Evolutionary conservation across 2,113 vertebrate species (phyloP).

Genomic region (Proteles cristata): DNA sequence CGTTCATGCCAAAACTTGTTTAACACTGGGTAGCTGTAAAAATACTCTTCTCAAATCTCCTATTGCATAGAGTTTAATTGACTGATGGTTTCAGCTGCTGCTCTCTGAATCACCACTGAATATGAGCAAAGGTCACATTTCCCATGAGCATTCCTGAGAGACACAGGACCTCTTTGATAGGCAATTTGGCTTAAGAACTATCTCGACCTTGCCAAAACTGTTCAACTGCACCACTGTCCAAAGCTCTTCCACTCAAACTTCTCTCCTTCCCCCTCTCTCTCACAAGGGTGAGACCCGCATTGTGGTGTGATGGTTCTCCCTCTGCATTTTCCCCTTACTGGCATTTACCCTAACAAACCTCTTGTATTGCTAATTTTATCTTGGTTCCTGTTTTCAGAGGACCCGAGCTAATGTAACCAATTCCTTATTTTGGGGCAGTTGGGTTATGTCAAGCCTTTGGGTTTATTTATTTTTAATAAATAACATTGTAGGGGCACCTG

Average conservation of each 20-base stretch:
- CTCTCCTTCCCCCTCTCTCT: neutral
- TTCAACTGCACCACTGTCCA: neutral
- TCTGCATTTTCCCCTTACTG: neutral
- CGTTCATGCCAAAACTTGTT: neutral
- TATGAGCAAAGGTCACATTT: neutral
- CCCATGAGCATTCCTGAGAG: neutral
- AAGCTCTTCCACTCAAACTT: neutral
- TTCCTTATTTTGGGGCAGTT: neutral
- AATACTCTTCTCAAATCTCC: neutral
- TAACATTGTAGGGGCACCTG: neutral
- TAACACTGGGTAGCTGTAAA: neutral
- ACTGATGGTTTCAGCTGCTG: neutral
- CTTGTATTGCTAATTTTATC: neutral
- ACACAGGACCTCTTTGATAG: neutral
- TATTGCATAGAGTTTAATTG: neutral
- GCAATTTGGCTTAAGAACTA: neutral
- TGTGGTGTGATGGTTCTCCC: neutral
- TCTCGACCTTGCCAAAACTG: neutral
- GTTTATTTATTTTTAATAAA: slow-evolving; percentile 16
- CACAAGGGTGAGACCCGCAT: neutral
- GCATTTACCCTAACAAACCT: neutral
- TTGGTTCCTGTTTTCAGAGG: neutral
- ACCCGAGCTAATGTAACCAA: neutral
- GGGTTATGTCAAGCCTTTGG: neutral
- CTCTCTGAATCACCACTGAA: neutral